Evolutionary conservation across 2,888 invertebrate genomes (phyloP).

Genomic region (Aquatica leii): DNA sequence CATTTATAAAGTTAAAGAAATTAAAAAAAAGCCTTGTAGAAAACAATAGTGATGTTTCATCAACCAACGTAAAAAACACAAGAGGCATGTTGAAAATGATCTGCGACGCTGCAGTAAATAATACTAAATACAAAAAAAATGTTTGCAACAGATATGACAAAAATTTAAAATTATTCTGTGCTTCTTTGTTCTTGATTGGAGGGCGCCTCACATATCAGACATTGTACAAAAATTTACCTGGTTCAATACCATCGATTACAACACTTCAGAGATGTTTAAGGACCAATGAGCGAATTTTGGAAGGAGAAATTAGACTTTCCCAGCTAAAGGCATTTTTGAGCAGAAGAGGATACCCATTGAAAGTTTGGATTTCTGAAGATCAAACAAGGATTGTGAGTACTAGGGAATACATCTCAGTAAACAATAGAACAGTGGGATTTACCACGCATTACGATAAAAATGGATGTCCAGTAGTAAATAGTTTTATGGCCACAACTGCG

Average conservation of each 20-base stretch:
- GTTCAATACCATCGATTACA: not conserved
- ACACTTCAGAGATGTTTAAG: not conserved
- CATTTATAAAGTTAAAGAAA: not conserved
- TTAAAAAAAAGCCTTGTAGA: not conserved
- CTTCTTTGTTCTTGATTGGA: not conserved
- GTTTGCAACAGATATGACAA: not conserved
- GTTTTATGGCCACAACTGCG: not conserved
- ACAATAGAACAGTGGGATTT: not conserved
- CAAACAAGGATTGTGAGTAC: not conserved
- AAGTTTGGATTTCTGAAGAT: constrained; percentile 1
- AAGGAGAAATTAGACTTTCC: not conserved
- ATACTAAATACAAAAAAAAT: not conserved
- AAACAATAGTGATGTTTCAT: not conserved
- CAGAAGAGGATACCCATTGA: not conserved
- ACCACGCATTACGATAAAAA: not conserved
- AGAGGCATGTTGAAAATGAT: no score
- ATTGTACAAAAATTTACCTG: not conserved
- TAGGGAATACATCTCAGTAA: not conserved
- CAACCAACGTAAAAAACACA: not conserved
- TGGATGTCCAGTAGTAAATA: not conserved
- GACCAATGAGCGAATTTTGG: not conserved
- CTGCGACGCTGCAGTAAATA: no score
- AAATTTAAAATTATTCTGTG: not conserved
- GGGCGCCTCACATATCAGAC: not conserved
- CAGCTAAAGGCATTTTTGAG: not conserved